Percentiles rank a stretch among this genome's conserved stretches.
phyloP scores from a whole-genome alignment of 2,113 vertebrate genomes.

The Scytalopus superciliaris region DNA sequence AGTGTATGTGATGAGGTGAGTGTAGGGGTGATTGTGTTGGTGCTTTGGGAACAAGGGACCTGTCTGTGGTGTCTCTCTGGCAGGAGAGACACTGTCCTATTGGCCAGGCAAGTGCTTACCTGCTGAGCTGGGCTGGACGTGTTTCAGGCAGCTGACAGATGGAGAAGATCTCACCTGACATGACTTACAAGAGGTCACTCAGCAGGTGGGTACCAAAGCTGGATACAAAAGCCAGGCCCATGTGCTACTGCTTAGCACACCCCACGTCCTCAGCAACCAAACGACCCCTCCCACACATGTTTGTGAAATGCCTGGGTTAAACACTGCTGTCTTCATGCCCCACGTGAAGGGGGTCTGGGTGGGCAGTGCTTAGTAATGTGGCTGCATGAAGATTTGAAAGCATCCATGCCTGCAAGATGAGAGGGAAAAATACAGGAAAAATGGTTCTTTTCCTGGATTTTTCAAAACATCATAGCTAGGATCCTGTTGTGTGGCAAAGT shows the following conservation, averaged over 20 bases:
- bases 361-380: neutral
- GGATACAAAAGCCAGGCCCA: neutral
- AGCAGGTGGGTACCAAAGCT: neutral
- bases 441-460: neutral
- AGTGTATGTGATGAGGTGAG: neutral
- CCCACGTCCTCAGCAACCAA: neutral
- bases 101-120: neutral
- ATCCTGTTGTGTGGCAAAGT: neutral
- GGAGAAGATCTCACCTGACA: neutral
- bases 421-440: neutral
- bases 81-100: neutral
- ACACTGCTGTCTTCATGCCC: neutral
- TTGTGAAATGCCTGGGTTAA: neutral
- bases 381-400: neutral
- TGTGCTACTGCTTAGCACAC: neutral
- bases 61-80: neutral
- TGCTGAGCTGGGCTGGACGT: neutral
- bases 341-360: neutral
- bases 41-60: neutral
- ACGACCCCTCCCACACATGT: neutral
- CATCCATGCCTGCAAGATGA: neutral
- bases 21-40: neutral
- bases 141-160: neutral
- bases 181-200: neutral
- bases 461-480: neutral